Base-by-base conservation (phyloP, 1,140 invertebrate species). In the Ylistrum balloti region DNA sequence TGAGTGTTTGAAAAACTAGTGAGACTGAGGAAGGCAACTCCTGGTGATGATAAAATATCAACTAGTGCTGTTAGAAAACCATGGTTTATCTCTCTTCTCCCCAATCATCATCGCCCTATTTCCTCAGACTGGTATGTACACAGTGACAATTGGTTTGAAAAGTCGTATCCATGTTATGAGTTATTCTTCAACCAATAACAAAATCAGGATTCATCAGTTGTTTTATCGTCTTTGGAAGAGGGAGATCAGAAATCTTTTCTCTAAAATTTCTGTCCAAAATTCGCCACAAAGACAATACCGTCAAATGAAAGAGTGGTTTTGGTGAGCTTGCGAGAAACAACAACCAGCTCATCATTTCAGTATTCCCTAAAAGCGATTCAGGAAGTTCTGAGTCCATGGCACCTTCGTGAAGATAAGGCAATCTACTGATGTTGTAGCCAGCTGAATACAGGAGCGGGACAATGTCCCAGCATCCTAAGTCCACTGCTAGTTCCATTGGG, bases 401-500 rank as follows among this genome's bases (percentile, higher is more conserved):
- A 1, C 34, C 11, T 20, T 90, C 90, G 15, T 13, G n/a, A n/a
- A 91, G 15, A 28, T 90, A 91, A 22, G 33, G 17, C 10, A 86
- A 41, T 56, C 41, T 86, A 9, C 38, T 87, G 32, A 89, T 28
- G 22, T 90, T 90, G 48, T 92, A 93, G 2, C 93, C 93, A 86
- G 88, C 88, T 10, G 28, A 22, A 10, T 88, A 34, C 15, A 92
- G 90, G 5, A 93, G 33, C 33, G 86, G 33, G 0, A 91, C 90
- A 33, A 90, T 41, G 34, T 92, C 90, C 88, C 88, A 90, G 28
- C 33, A 86, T 20, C 33, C 90, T 0, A 88, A 33, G 35, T 89
- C 33, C 15, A 93, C 38, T 28, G 93, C 93, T 28, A 94, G 74
- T 86, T 94, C 88, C 85, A 92, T 92, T 13, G 92, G 90, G 45